Conservation (phyloP, 2,113 vertebrate genomes). For the Phrynosoma platyrhinos region DNA sequence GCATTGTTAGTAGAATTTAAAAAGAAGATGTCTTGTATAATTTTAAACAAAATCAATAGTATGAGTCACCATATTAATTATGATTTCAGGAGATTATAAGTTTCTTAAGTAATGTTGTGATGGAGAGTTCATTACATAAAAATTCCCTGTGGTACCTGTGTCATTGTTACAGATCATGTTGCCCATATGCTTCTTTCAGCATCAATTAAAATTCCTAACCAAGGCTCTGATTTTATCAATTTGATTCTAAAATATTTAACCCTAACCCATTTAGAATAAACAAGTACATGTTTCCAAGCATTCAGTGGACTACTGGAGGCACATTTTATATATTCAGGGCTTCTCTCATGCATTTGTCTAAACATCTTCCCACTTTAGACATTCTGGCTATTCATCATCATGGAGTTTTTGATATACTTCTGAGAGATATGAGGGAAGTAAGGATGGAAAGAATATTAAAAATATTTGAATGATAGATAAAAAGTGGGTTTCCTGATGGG, state of each 20-base stretch:
- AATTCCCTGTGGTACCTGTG: slow-evolving; percentile 27
- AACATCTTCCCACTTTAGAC: background rate
- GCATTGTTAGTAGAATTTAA: slow-evolving; percentile 49
- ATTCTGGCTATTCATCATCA: too few relatives aligned
- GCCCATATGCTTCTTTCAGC: background rate
- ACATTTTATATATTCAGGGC: background rate
- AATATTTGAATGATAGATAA: background rate
- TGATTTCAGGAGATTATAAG: slow-evolving; percentile 43
- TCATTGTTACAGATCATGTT: slow-evolving; percentile 25
- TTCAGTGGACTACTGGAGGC: background rate
- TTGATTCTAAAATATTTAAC: background rate
- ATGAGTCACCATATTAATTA: slow-evolving; percentile 50
- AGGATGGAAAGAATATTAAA: background rate
- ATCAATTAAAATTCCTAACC: slow-evolving; percentile 42
- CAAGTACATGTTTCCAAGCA: background rate
- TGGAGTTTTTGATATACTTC: background rate
- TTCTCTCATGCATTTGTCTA: background rate
- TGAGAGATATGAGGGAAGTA: background rate
- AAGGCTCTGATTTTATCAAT: slow-evolving; percentile 24
- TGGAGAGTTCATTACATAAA: slow-evolving; percentile 35
- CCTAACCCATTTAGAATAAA: background rate
- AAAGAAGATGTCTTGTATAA: slow-evolving; percentile 1
- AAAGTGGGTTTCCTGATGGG: too few relatives aligned
- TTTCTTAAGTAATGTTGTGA: slow-evolving; percentile 53
- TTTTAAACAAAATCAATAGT: slow-evolving; percentile 31